Evolutionary conservation across 2,888 invertebrate species (phyloP).

Genomic region (Nasonovia ribisnigri): DNA sequence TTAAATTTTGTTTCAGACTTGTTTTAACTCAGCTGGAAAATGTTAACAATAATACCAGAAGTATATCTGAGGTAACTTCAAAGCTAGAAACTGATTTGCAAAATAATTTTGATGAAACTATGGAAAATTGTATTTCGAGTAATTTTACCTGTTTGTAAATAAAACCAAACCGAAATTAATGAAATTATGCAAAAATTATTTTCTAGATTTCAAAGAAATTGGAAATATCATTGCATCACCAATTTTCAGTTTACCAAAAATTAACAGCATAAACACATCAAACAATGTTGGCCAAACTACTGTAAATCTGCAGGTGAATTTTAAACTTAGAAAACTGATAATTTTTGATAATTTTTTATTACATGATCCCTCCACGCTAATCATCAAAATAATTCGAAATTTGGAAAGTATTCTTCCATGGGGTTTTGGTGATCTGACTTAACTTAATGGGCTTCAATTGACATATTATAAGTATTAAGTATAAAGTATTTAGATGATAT

Average conservation of each 20-base stretch:
- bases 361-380: not conserved
- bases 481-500: no score
- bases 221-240: not conserved
- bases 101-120: constrained; percentile 1
- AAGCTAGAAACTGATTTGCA: not conserved
- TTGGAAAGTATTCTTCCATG: not conserved
- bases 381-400: not conserved
- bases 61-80: not conserved
- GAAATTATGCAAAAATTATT: not conserved
- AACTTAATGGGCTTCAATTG: not conserved
- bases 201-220: not conserved
- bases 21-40: not conserved
- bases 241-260: not conserved
- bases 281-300: not conserved
- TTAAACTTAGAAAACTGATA: not conserved
- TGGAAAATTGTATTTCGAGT: not conserved
- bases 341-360: not conserved
- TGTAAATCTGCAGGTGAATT: not conserved
- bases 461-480: not conserved
- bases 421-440: not conserved
- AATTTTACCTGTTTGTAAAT: not conserved
- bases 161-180: not conserved
- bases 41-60: not conserved
- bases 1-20: not conserved
- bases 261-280: not conserved